Evolutionary conservation across 2,797 vertebrate genomes (phyloP), one percentile per base, ranked within the genome.

Genomic region (Tapera naevia): DNA sequence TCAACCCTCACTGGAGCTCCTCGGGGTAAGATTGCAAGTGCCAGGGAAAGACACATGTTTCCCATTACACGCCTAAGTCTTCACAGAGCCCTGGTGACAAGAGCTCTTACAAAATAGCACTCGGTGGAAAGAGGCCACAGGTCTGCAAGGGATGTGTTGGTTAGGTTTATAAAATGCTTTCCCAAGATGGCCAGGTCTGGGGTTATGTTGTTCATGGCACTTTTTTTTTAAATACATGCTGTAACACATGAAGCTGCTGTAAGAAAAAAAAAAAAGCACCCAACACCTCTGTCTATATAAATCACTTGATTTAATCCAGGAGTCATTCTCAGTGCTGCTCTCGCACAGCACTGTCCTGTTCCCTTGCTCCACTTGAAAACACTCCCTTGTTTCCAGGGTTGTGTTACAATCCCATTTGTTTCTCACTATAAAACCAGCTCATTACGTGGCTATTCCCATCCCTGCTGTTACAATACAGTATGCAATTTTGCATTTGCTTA

Each of bases 21-120:
- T 95, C 37, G 2, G 86, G 93, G 53, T 92, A 71, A 58, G 89
- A 75, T 79, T 85, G 82, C 39, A 50, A 89, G 67, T 14, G 73
- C 80, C 54, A 78, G 76, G 39, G 37, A 78, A 37, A 54, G 46
- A 96, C 97, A 97, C 73, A 66, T 97, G 97, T 96, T 98, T 98
- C 88, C 37, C 91, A 96, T 97, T 97, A 96, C 12, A 48, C 6
- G 37, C 62, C 84, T 33, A 92, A 96, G 95, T 82, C 93, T 96
- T 96, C 60, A 10, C 94, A 82, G 81, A 95, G 84, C 88, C 87
- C 92, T 80, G 86, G 94, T 96, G 91, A 96, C 97, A 96, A 81
- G 48, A 80, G 78, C 91, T 95, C 85, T 93, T 67, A 83, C 82
- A 93, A 91, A 94, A 86, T 23, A 61, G 50, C 33, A 13, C 96